Conservation (phyloP, 1,140 invertebrate genomes). For the Sitobion miscanthi region DNA sequence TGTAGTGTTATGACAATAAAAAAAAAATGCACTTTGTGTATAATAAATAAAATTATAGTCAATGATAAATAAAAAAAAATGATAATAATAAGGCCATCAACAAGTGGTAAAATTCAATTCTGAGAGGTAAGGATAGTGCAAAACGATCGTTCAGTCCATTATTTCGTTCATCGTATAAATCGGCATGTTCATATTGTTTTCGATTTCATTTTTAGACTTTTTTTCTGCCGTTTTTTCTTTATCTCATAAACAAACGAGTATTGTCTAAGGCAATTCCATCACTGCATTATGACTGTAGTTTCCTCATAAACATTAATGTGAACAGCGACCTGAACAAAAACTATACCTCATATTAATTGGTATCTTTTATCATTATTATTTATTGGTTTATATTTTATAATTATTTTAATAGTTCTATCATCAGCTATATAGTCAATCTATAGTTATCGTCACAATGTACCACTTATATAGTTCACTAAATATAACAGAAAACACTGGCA, state of each 20-base stretch:
- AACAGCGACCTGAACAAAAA: no score
- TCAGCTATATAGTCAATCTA: no score
- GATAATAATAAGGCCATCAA: neutral
- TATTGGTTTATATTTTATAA: no score
- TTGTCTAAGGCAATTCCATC: neutral
- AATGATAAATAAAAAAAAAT: conserved; percentile 4
- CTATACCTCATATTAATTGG: no score
- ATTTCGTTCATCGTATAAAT: neutral
- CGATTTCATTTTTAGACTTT: neutral
- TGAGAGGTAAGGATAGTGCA: neutral
- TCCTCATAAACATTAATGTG: no score
- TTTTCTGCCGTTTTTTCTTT: neutral
- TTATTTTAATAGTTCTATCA: no score
- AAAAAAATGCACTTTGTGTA: neutral
- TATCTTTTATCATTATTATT: no score
- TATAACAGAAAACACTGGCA: no score
- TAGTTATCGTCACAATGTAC: no score
- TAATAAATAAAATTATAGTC: conserved; percentile 2
- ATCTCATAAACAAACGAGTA: neutral
- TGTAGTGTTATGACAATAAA: neutral
- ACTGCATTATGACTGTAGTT: neutral
- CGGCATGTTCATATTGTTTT: neutral
- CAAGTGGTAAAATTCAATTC: neutral
- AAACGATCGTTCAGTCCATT: neutral
- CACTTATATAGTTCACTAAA: no score